phyloP scores from a whole-genome alignment of 2,888 invertebrate species.

The Xylota segnis region DNA sequence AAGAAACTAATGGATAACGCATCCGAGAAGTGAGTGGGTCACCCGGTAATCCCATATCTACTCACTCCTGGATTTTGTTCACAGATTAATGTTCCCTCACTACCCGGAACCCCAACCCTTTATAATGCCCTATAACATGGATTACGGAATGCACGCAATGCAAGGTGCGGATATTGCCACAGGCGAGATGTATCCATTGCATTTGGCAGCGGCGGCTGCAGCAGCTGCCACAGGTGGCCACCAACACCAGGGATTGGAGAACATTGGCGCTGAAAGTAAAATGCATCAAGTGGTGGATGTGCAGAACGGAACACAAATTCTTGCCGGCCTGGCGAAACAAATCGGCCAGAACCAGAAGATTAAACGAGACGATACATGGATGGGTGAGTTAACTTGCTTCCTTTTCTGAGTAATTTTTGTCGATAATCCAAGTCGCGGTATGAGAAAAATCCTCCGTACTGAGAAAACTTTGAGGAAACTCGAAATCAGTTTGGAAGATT shows the following conservation, averaged over 20 bases:
- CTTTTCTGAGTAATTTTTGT: no score
- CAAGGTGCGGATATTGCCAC: constrained; percentile 80
- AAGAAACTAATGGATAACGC: constrained; percentile 88
- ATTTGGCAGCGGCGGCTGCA: constrained; percentile 81
- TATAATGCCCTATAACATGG: constrained; percentile 84
- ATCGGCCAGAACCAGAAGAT: constrained; percentile 82
- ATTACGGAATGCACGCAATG: constrained; percentile 81
- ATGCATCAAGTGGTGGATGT: constrained; percentile 82
- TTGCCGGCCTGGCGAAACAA: constrained; percentile 81
- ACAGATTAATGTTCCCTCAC: constrained; percentile 83
- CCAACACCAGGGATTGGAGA: constrained; percentile 81
- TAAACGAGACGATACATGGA: constrained; percentile 84
- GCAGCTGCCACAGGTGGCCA: constrained; percentile 76
- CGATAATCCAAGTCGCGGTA: neutral
- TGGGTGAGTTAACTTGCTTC: constrained; percentile 78
- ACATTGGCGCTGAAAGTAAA: constrained; percentile 81
- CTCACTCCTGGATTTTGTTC: constrained; percentile 14
- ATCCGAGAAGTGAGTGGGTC: constrained; percentile 82
- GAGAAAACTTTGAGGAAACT: neutral
- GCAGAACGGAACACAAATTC: constrained; percentile 82
- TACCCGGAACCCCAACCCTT: constrained; percentile 83
- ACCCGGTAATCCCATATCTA: neutral
- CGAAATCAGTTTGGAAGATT: neutral
- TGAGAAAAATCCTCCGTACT: neutral
- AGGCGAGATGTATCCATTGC: constrained; percentile 82